Conservation (phyloP, 2,113 vertebrate species). For the Paralichthys olivaceus region DNA sequence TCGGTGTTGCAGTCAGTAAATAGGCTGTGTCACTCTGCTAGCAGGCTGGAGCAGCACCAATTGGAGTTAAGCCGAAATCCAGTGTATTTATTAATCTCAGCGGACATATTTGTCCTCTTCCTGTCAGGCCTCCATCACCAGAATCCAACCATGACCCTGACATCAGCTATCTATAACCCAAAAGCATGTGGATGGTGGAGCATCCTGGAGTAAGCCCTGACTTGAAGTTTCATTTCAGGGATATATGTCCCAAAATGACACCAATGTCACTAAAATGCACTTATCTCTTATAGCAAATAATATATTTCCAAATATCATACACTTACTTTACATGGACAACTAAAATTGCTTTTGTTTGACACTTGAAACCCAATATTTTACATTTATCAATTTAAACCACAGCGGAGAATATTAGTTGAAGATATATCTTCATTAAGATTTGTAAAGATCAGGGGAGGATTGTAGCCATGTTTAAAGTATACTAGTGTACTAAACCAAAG, state of each 20-base stretch:
- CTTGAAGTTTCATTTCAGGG: not conserved
- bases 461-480: no score
- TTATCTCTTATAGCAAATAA: not conserved
- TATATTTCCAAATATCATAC: not conserved
- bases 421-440: no score
- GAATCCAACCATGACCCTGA: not conserved
- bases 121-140: conserved; percentile 4
- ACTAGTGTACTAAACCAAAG: no score
- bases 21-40: conserved; percentile 1
- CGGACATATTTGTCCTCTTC: conserved; percentile 8
- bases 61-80: conserved; percentile 30
- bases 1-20: conserved; percentile 8
- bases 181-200: not conserved
- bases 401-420: not conserved
- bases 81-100: conserved; percentile 29
- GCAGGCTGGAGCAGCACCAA: conserved; percentile 6
- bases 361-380: not conserved
- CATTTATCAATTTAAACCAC: not conserved
- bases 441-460: no score
- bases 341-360: not conserved
- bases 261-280: not conserved
- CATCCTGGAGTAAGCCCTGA: not conserved
- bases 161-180: not conserved
- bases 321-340: not conserved
- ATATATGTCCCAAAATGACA: not conserved